These are phyloP conservation scores for Poeciliopsis turneri DNA, from an alignment of 2,797 vertebrate species.

Conservation along the genomic window DNA sequence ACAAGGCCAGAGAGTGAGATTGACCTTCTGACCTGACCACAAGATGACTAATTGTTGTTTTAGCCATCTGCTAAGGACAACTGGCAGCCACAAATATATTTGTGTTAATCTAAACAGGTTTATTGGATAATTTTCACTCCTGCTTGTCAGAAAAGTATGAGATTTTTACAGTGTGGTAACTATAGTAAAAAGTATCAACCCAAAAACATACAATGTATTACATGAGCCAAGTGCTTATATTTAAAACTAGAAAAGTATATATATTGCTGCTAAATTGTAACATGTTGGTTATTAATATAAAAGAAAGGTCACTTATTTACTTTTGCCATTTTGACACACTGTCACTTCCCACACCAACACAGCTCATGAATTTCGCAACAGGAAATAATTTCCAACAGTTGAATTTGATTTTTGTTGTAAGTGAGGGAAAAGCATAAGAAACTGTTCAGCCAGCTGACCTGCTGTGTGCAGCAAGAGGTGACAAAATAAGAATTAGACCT, in stretches of 20 bases:
- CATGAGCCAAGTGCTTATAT: neutral
- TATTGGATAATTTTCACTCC: neutral
- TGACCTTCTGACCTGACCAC: neutral
- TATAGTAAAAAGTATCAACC: neutral
- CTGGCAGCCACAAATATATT: neutral
- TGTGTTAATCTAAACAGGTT: neutral
- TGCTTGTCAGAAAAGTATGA: neutral
- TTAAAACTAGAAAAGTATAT: neutral
- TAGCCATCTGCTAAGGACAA: neutral
- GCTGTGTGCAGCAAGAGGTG: neutral
- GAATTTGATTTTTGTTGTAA: neutral
- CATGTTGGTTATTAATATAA: neutral
- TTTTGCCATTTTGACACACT: neutral
- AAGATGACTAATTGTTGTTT: neutral
- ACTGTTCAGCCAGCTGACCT: conserved; percentile 1
- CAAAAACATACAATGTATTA: neutral
- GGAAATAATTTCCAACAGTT: neutral
- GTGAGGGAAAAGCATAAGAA: neutral
- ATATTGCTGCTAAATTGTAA: neutral
- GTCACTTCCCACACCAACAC: neutral
- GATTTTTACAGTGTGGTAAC: neutral
- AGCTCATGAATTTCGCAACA: neutral
- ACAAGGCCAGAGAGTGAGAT: neutral
- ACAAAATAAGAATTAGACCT: neutral
- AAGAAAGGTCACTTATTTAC: neutral